Base-by-base conservation (phyloP, 2,113 vertebrate species). In the Corythaeola cristata region DNA sequence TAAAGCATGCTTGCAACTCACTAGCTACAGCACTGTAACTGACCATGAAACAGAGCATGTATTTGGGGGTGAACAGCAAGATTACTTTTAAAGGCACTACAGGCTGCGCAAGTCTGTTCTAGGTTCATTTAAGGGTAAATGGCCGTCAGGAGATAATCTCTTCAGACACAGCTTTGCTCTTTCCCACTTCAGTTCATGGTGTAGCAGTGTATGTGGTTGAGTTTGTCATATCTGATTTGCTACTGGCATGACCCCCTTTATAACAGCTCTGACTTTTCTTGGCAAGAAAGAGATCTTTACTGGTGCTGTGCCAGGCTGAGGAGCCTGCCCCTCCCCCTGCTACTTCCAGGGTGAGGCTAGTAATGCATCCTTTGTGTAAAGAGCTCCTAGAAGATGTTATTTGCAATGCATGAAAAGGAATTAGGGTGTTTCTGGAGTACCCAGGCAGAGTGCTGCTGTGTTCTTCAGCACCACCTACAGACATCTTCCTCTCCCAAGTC, bases 401-500 rank as follows among this genome's bases (percentile, higher is more conserved):
- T 84, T 95, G 73, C 76, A 89, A 68, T 75, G 66, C 69, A 76
- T 62, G 33, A 90, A 64, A 78, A 90, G 68, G 83, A 93, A 93
- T 37, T 80, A 23, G 24, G 23, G 64, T 84, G 68, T 85, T 95
- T 89, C 76, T 89, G 69, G 64, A 82, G 62, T 56, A n/a, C 9
- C 33, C 24, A 50, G 79, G 64, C 60, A 66, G 19, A 35, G 53
- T 39, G 28, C 71, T 93, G 50, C 56, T 0, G 44, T 79, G 94
- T 79, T 96, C 96, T 96, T 97, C 94, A 95, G 94, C 92, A 95
- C 96, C 92, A 93, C 92, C 95, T 97, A 93, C 92, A 93, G 96
- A 94, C 86, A 85, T 16, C 39, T 72, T 50, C 33, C 19, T 75
- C 45, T 58, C 56, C 55, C 58, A 64, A 13, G 19, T 45, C 72